Conservation (phyloP, 2,797 vertebrate genomes). For the Dromococcyx pavoninus region DNA sequence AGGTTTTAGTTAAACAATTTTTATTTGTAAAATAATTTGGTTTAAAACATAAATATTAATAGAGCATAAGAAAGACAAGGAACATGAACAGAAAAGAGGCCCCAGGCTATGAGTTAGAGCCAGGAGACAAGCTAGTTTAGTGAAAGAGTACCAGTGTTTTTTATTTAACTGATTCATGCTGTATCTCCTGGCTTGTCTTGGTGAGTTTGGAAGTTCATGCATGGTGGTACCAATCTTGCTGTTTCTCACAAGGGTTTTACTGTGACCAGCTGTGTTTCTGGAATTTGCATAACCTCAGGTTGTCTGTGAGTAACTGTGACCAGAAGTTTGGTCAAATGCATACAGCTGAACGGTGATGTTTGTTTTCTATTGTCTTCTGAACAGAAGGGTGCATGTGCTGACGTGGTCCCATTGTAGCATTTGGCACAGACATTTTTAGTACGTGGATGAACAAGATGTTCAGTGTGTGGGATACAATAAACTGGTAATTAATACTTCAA, state of each 20-base stretch:
- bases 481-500: background rate
- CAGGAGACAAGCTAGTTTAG: background rate
- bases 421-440: background rate
- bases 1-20: background rate
- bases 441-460: background rate
- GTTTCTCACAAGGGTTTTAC: background rate
- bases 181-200: accelerated
- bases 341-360: background rate
- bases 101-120: background rate
- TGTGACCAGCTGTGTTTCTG: background rate
- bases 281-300: background rate
- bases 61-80: background rate
- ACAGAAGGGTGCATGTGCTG: accelerated
- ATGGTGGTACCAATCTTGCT: background rate
- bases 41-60: background rate
- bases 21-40: accelerated
- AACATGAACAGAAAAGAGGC: accelerated
- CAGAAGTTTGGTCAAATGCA: background rate
- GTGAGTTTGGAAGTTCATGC: background rate
- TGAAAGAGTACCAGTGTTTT: background rate
- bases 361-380: background rate
- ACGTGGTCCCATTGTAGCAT: background rate
- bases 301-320: background rate
- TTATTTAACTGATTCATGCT: background rate
- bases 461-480: background rate